Conservation (phyloP, 2,888 invertebrate genomes). For the Ashinkailepas kermadecensis region DNA sequence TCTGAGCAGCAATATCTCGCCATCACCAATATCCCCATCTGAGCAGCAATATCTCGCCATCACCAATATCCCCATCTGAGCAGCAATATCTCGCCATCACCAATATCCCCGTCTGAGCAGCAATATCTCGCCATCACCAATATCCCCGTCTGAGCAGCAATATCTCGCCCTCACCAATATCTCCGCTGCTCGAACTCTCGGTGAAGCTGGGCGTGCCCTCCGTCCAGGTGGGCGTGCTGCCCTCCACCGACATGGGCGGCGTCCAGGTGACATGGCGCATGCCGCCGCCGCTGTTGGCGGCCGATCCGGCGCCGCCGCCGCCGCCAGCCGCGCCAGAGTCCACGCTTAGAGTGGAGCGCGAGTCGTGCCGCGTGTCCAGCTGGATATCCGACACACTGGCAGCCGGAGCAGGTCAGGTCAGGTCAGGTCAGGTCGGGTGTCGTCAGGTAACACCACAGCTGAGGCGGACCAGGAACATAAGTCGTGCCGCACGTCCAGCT, state of each 20-base stretch:
- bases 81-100: too few species aligned
- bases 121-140: too few species aligned
- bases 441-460: too few species aligned
- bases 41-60: not conserved
- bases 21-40: too few species aligned
- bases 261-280: slow-evolving; percentile 34
- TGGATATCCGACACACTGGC: slow-evolving; percentile 34
- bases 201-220: slow-evolving; percentile 97
- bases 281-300: too few species aligned
- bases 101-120: too few species aligned
- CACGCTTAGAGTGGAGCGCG: slow-evolving; percentile 33
- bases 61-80: not conserved
- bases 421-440: too few species aligned
- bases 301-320: not conserved
- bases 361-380: slow-evolving; percentile 33
- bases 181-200: slow-evolving; percentile 72
- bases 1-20: too few species aligned
- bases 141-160: too few species aligned
- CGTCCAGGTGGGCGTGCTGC: slow-evolving; percentile 86
- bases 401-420: not conserved
- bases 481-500: too few species aligned
- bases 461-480: too few species aligned
- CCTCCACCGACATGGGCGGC: slow-evolving; percentile 34
- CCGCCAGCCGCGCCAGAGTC: slow-evolving; percentile 29
- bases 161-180: slow-evolving; percentile 31